Conservation (phyloP, 2,888 invertebrate species). For the Marasmarcha lunaedactyla region DNA sequence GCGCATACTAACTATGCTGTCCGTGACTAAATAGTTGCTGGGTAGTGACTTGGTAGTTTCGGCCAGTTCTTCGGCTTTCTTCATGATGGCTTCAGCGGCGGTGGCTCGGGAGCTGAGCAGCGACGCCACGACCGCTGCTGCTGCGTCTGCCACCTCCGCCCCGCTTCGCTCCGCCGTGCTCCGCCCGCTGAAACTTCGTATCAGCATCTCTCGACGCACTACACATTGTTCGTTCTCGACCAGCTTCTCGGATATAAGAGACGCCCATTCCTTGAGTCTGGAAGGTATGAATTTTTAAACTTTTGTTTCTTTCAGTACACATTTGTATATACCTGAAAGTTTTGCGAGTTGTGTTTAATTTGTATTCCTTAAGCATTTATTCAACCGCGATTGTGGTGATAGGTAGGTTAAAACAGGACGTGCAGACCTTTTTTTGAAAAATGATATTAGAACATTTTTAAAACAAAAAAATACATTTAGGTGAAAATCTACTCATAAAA, state of each 20-base stretch:
- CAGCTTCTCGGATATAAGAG: slow-evolving; percentile 35
- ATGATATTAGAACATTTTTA: no score
- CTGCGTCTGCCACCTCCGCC: slow-evolving; percentile 38
- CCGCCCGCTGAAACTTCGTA: slow-evolving; percentile 36
- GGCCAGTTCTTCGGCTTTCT: slow-evolving; percentile 41
- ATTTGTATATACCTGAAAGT: no score
- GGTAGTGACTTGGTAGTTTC: slow-evolving; percentile 22
- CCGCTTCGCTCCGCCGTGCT: slow-evolving; percentile 41
- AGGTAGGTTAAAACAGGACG: no score
- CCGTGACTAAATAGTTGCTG: slow-evolving; percentile 30
- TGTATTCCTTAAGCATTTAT: no score
- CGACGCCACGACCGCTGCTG: slow-evolving; percentile 34
- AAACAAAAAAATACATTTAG: no score
- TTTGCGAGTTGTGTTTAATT: no score
- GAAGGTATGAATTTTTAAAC: no score
- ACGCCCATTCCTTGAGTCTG: slow-evolving; percentile 49
- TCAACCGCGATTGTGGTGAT: no score
- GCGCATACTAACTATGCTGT: slow-evolving; percentile 41
- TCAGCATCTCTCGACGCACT: slow-evolving; percentile 34
- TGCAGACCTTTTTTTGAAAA: no score
- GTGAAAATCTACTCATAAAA: no score
- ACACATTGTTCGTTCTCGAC: slow-evolving; percentile 35
- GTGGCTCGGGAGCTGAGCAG: slow-evolving; percentile 32
- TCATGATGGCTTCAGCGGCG: slow-evolving; percentile 48
- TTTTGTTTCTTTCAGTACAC: no score